Evolutionary conservation across 2,888 invertebrate genomes (phyloP), one percentile per base, ranked within the genome.

Genomic region (Poecilus cupreus): DNA sequence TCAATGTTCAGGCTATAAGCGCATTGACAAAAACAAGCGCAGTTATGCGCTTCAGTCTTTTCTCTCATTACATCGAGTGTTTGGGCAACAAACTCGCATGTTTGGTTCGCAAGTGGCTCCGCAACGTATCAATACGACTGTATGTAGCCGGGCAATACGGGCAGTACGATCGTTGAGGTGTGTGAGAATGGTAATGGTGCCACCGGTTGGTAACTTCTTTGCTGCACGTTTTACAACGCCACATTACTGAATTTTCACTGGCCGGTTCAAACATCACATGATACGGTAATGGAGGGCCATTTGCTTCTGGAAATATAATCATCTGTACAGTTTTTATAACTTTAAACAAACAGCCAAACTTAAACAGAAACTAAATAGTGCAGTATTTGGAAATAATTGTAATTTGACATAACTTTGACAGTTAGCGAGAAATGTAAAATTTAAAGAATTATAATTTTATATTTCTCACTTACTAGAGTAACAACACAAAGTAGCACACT

Each of bases 111-210:
- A 96, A 92, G 88, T 96, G 96, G 77, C 94, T 93, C 88, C 96
- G 93, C 88, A 96, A 91, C 74, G 96, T 96, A 90, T 96, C 96
- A 89, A 95, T 95, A 89, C 96, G 93, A 91, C 95, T 96, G 91
- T 96, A 96, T 83, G 95, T 95, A 86, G 95, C 95, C 84, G 95
- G 94, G 91, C 96, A 96, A 90, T 95, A 95, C 83, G 95, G 95
- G 90, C 96, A 96, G 87, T 93, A 92, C 85, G 94, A 95, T 86
- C 96, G 92, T 89, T 94, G 94, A 84, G 94, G 93, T 83, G 94
- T 94, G 90, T 96, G 96, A 86, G 94, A 94, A 90, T 96, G 95
- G 91, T 93, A 95, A 90, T 96, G 96, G 89, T 96, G 96, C 96
- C 96, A 96, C 90, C 95, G 92, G 91, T 96, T 96, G 89, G 95